Base-by-base conservation (phyloP, 92 coral and sea anemone species). In the Ricordea florida region DNA sequence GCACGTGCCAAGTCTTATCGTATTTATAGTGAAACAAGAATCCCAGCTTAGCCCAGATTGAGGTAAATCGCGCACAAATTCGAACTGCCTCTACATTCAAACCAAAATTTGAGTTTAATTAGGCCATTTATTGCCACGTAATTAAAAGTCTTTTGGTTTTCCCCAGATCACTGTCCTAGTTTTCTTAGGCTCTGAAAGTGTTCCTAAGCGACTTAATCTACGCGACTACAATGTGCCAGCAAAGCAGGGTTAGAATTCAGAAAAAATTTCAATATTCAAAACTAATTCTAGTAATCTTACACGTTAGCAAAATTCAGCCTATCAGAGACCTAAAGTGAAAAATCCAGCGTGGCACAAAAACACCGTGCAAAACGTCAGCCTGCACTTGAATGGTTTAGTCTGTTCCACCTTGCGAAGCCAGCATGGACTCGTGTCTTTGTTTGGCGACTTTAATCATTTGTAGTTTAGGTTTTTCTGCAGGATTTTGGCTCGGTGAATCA, bases 271-370 rank as follows among this genome's bases (percentile, higher is more conserved):
- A 74, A 64, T 51, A 69, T 59, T 80, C 61, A 57, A 34, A 72
- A 58, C 58, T 55, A 52, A 52, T 50, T 36, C 17, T 37, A 17
- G 76, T 52, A 69, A 69, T 72, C 59, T 73, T 59, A 78, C 92
- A 86, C 84, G 87, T 86, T 75, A 16, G 53, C 68, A 47, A 44
- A 36, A 43, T 32, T 42, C 32, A 74, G 74, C 92, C 87, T 72
- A 80, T 81, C 62, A 31, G 61, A 30, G 17, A 0, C 75, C 32
- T 33, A 57, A 18, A 22, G 13, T 37, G 9, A 37, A 21, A 48
- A 17, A 17, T 83, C 77, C 74, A 72, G 87, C 92, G 92, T 86
- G 92, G 92, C 92, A 86, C 21, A 13, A 14, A 20, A 52, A 64
- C 72, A 30, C 72, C 28, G 36, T 11, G 44, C 34, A 21, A 29